Evolutionary conservation across 2,888 invertebrate species (phyloP).

Genomic region (Tipula lateralis): DNA sequence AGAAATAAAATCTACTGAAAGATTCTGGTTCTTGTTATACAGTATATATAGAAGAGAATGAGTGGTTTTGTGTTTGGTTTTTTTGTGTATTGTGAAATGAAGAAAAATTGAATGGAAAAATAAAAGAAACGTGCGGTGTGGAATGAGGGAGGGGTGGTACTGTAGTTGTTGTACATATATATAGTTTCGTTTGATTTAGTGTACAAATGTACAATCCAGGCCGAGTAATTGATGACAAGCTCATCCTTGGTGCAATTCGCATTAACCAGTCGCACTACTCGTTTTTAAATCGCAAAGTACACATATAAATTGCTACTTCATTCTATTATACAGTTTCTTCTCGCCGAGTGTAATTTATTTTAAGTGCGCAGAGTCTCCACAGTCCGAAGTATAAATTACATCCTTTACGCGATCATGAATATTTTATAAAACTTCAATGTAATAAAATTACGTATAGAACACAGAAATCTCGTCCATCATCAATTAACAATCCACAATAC

Average conservation of each 20-base stretch:
- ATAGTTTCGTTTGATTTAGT: neutral
- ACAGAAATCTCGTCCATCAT: neutral
- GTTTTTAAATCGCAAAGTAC: neutral
- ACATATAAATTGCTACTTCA: neutral
- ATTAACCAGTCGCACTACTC: too few species aligned
- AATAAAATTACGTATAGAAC: neutral
- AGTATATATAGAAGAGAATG: neutral
- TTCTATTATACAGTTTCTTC: neutral
- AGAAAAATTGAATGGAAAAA: conserved; percentile 8
- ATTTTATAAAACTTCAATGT: neutral
- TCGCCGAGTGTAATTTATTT: neutral
- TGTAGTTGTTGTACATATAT: neutral
- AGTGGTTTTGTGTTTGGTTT: neutral
- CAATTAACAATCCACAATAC: neutral
- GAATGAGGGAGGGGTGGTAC: neutral
- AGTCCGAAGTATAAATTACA: neutral
- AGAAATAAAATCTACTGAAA: neutral
- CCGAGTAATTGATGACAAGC: neutral
- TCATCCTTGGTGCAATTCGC: too few species aligned
- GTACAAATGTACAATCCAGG: neutral
- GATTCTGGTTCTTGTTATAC: neutral
- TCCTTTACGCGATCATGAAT: neutral
- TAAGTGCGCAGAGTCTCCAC: neutral
- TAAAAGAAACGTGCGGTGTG: neutral
- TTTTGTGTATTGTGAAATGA: neutral